Evolutionary conservation across 2,888 invertebrate genomes (phyloP), one percentile per base, ranked within the genome.

Genomic region (Trichopoda pennipes): DNA sequence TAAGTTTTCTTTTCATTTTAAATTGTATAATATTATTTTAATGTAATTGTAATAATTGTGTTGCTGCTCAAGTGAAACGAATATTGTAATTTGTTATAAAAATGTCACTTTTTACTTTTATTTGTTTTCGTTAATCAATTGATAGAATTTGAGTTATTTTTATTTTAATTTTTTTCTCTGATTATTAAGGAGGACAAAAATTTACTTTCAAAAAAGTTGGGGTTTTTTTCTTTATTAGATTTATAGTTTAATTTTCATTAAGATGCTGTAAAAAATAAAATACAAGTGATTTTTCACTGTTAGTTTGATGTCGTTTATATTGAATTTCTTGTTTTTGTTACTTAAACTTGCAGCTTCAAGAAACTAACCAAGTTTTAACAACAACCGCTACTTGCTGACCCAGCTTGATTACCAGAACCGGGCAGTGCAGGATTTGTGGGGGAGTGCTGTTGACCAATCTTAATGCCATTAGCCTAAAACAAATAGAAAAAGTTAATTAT

Each of bases 391-490:
- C 96, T 95, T 88, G 96, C 95, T 72, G 90, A 89, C 69, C 91
- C 91, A 83, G 96, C 96, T 84, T 95, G 95, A 82, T 95, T 95
- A 85, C 96, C 96, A 81, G 96, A 94, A 19, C 95, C 95, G 63
- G 95, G 94, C 91, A 95, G 92, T 88, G 94, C 94, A 42, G 96
- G 95, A 91, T 94, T 96, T 88, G 96, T 96, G 75, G 97, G 97
- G 83, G 98, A 97, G 93, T 99, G 98, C 92, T 99, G 99, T 84
- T 99, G 99, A 72, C 99, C 99, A 89, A 99, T 98, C 94, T 99
- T 99, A 91, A 99, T 99, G 88, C 99, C 99, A 92, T 99, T 99
- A 85, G 99, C 99, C 99, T 99, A 91, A 21, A 92, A 92, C 0
- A 19, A 14, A 21, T 35, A 19, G 0, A 28, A 7, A 17, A 19